Evolutionary conservation across 2,888 invertebrate genomes (phyloP), one percentile per base, ranked within the genome.

Genomic region (Mellilla xanthometata): DNA sequence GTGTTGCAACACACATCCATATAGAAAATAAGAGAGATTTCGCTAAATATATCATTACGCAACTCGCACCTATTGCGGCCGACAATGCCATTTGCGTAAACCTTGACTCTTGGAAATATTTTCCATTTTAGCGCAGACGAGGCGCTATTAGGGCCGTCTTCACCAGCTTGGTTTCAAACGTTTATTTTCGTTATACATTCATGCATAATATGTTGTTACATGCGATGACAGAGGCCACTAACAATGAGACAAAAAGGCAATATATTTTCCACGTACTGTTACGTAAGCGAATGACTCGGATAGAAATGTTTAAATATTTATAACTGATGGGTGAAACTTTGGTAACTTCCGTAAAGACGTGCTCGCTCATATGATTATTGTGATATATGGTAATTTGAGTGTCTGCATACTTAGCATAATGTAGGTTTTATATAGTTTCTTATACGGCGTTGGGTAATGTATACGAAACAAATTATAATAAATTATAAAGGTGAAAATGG

Each of bases 41-140:
- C 71, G 79, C 81, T 82, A 79, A 82, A 82, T 77, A 78, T 78
- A 59, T 68, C 60, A 77, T 87, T 86, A 61, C 78, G 64, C 65
- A 86, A 83, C 65, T 52, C 51, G 62, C 72, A 68, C 68, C 68
- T 72, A 75, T 73, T 72, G 72, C 74, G 58, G 54, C 57, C 67
- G 68, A 76, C 73, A 76, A 76, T 75, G 62, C 65, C 35, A 60
- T 36, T 86, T 84, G 76, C 81, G 76, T 76, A 81, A 76, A 78
- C 75, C 72, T 78, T 82, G 82, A 84, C 79, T 82, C 81, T 52
- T 42, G 6, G 65, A 40, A 54, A 36, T 42, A 61, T 68, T 76
- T 67, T 75, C 68, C 68, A 62, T 68, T 71, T 72, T 61, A 57
- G 54, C 49, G 30, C 28, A 45, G 30, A 44, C 28, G 39, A 43